Conservation (phyloP, 37 sponge, comb jelly and placozoan genomes). For the Corticium candelabrum region DNA sequence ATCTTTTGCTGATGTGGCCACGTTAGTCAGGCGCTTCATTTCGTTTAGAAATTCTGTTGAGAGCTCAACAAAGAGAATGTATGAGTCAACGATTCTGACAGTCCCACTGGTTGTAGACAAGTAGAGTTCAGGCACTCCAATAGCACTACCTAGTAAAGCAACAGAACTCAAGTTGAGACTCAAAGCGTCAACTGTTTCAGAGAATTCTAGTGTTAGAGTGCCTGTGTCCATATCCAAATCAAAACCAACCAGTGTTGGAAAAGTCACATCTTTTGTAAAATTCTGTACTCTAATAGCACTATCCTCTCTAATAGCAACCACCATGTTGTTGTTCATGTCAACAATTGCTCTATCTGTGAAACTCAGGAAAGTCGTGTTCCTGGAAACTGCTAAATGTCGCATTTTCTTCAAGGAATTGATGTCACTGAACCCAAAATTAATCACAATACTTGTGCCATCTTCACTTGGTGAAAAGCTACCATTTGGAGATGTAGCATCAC, state of each 20-base stretch:
- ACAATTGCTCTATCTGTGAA: constrained; percentile 32
- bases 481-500: neutral
- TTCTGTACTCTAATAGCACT: constrained; percentile 26
- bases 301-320: constrained; percentile 26
- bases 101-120: neutral
- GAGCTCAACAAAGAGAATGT: constrained; percentile 29
- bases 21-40: constrained; percentile 47
- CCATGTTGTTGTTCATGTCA: constrained; percentile 69
- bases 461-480: neutral
- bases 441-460: constrained; percentile 28
- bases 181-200: constrained; percentile 67
- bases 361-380: constrained; percentile 35
- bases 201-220: constrained; percentile 44
- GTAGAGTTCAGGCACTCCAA: neutral
- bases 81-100: neutral
- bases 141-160: constrained; percentile 16
- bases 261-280: constrained; percentile 51
- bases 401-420: constrained; percentile 55
- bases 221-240: constrained; percentile 49
- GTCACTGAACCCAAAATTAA: constrained; percentile 50
- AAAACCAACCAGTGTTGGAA: constrained; percentile 43
- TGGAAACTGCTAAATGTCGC: constrained; percentile 32
- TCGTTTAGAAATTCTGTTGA: constrained; percentile 60
- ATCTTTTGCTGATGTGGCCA: constrained; percentile 46
- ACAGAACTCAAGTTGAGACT: constrained; percentile 40